Evolutionary conservation across 1,140 invertebrate species (phyloP), one percentile per base, ranked within the genome.

Genomic region (Mamestra configurata): DNA sequence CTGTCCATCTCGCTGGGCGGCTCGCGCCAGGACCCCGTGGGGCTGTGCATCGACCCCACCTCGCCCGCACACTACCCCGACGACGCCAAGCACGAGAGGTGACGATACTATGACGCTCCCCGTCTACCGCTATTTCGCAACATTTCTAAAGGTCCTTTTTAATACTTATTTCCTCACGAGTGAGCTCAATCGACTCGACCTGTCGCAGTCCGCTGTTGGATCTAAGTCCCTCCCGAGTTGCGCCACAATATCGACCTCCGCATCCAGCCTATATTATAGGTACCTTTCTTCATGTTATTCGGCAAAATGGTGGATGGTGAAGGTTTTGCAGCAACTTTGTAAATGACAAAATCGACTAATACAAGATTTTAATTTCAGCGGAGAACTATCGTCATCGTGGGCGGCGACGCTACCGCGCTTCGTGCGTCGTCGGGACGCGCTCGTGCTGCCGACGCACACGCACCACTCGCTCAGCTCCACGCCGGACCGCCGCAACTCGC

Each of bases 11-110:
- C 97, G 85, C 97, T 98, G 78, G 96, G 97, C 64, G 98, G 98
- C 84, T 97, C 97, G 6, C 97, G 98, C 84, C 98, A 98, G 66
- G 98, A 99, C 96, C 98, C 98, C 8, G 97, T 98, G 11, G 98
- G 98, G 6, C 95, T 99, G 64, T 97, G 98, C 88, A 97, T 99
- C 84, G 98, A 98, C 85, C 91, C 90, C 84, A 89, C 90, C 59
- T 84, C 90, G 55, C 93, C 92, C 4, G 81, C 85, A 18, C 90
- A 94, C 79, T 92, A 90, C 76, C 88, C 89, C 6, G 89, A 93
- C n/a, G 90, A 93, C 53, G 90, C 82, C 8, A 92, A 92, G 40
- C 91, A 93, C 46, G 93, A 94, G 71, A 94, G 93, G 93, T 94
- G 77, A 71, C 13, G 15, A 8, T 22, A 55, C 40, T 40, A 40